These are phyloP conservation scores for Lepus townsendii DNA, from an alignment of 2,797 vertebrate species.

Conservation along the genomic window DNA sequence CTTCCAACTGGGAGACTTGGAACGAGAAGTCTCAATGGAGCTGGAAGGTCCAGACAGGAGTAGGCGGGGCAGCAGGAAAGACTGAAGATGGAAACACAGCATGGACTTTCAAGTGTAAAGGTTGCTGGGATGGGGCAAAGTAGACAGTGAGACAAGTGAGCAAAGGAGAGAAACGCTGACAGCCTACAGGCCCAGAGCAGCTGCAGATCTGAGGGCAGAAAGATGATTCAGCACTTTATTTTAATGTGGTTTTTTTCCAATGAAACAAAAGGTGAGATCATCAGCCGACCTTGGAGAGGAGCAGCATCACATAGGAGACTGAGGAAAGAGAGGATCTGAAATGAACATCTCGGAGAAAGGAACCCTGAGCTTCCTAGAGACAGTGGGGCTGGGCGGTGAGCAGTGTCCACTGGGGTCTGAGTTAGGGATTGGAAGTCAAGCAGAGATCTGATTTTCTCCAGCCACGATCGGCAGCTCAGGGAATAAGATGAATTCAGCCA, in stretches of 20 bases:
- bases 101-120: not conserved
- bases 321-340: not conserved
- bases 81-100: not conserved
- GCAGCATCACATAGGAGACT: not conserved
- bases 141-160: not conserved
- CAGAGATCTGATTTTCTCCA: not conserved
- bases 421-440: not conserved
- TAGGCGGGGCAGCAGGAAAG: not conserved
- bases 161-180: not conserved
- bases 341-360: not conserved
- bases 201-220: not conserved
- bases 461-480: not conserved
- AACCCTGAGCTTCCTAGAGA: not conserved
- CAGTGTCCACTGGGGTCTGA: not conserved
- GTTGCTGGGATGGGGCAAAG: not conserved
- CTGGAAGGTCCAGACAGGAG: not conserved
- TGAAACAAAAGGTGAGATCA: constrained; percentile 15
- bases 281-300: not conserved
- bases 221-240: not conserved
- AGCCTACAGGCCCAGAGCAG: not conserved
- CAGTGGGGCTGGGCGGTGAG: not conserved
- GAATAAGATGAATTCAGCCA: not conserved
- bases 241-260: not conserved
- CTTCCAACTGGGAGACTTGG: not conserved
- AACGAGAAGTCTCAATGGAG: not conserved